Conservation (phyloP, 2,888 invertebrate genomes). For the Aphrophora alni region DNA sequence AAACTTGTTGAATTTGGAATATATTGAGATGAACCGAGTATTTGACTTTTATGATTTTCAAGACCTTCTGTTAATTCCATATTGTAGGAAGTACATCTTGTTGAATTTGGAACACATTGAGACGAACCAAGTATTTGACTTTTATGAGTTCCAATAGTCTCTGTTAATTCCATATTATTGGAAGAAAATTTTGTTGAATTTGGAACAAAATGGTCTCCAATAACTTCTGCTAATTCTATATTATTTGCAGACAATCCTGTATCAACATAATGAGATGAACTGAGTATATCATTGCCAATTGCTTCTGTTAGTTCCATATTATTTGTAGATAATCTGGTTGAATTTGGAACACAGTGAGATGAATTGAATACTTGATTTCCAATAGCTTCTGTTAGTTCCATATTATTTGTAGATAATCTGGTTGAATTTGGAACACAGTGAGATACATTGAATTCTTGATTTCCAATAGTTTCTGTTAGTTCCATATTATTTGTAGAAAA, state of each 20-base stretch:
- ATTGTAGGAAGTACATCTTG: not conserved
- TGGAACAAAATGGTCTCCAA: not conserved
- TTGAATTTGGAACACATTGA: not conserved
- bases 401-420: not conserved
- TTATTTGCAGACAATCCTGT: not conserved
- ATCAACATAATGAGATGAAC: not conserved
- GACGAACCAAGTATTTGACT: not conserved
- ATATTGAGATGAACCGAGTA: not conserved
- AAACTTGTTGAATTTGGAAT: not conserved
- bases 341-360: not conserved
- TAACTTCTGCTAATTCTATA: not conserved
- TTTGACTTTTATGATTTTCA: not conserved
- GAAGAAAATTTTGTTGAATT: not conserved
- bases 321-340: not conserved
- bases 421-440: not conserved
- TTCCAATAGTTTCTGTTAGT: not conserved
- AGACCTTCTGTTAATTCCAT: not conserved
- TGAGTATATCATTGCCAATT: not conserved
- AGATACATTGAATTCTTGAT: not conserved
- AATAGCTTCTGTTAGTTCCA: conserved; percentile 6
- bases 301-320: not conserved
- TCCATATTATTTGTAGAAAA: not conserved
- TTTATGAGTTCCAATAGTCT: not conserved
- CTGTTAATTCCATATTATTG: not conserved
- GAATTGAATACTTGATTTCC: not conserved